Conservation (phyloP, 2,888 invertebrate genomes). For the Drosophila mimetica region DNA sequence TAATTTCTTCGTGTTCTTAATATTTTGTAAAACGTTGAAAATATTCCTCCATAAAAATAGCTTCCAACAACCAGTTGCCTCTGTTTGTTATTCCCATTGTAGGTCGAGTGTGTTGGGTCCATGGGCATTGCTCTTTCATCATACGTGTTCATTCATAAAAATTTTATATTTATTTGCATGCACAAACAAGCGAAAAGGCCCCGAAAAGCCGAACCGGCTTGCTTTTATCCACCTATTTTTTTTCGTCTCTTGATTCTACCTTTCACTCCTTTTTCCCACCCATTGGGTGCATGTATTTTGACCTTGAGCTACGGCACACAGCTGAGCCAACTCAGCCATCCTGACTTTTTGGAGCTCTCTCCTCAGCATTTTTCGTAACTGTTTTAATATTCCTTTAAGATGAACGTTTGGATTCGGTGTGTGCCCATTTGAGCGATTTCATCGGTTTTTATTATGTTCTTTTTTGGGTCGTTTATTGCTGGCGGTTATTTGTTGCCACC, state of each 20-base stretch:
- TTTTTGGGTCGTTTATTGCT: slow-evolving; percentile 46
- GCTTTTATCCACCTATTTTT: slow-evolving; percentile 5
- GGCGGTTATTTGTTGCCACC: slow-evolving; percentile 72
- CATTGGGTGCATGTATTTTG: slow-evolving; percentile 45
- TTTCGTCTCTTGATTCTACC: slow-evolving; percentile 13
- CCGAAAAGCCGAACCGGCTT: slow-evolving; percentile 38
- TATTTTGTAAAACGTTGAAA: neutral
- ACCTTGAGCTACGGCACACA: slow-evolving; percentile 66
- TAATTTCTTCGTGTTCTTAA: neutral
- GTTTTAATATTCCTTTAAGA: slow-evolving; percentile 75
- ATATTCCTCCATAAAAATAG: neutral
- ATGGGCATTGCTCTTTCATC: slow-evolving; percentile 67
- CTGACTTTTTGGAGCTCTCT: slow-evolving; percentile 13
- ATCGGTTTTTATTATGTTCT: slow-evolving; percentile 27
- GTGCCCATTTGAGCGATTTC: slow-evolving; percentile 42
- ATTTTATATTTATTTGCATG: slow-evolving; percentile 78
- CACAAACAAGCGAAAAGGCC: slow-evolving; percentile 46
- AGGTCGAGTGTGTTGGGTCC: slow-evolving; percentile 34
- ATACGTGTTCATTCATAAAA: slow-evolving; percentile 80
- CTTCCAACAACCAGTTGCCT: neutral
- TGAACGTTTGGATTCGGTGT: slow-evolving; percentile 6
- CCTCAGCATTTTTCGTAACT: slow-evolving; percentile 33
- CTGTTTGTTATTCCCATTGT: slow-evolving; percentile 50
- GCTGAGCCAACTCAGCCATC: slow-evolving; percentile 41
- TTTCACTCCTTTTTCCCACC: slow-evolving; percentile 8